Conservation (phyloP, 2,888 invertebrate species). For the Parnassius mnemosyne region DNA sequence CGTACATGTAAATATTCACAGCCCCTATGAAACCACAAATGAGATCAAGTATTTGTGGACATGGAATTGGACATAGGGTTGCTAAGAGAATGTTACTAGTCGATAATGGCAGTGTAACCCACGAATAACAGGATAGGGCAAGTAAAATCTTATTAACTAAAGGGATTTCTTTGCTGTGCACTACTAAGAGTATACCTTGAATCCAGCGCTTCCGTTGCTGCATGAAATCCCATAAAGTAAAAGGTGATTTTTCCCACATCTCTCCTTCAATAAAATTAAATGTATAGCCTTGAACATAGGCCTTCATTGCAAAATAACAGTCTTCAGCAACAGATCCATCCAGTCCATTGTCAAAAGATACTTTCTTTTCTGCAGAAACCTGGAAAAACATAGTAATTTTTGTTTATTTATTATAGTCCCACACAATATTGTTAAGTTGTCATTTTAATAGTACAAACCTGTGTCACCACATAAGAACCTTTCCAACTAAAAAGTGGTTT, state of each 20-base stretch:
- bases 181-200: constrained; percentile 93
- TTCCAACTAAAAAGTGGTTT: constrained; percentile 98
- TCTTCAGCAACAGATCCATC: constrained; percentile 99
- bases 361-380: constrained; percentile 94
- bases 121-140: constrained; percentile 95
- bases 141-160: constrained; percentile 89
- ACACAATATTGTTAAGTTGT: neutral
- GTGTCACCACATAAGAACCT: constrained; percentile 98
- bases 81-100: constrained; percentile 94
- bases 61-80: constrained; percentile 92
- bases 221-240: constrained; percentile 95
- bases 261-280: constrained; percentile 98
- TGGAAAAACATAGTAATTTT: constrained; percentile 58
- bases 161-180: constrained; percentile 92
- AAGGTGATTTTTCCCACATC: constrained; percentile 99
- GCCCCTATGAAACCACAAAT: constrained; percentile 95
- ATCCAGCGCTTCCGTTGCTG: constrained; percentile 98
- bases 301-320: constrained; percentile 98
- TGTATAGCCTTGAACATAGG: constrained; percentile 92
- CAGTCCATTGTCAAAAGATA: constrained; percentile 97
- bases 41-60: constrained; percentile 90
- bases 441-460: constrained; percentile 78
- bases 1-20: constrained; percentile 98
- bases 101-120: constrained; percentile 96
- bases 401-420: neutral